These are phyloP conservation scores for Callaeas wilsoni DNA, from an alignment of 2,113 vertebrate genomes.

Conservation along the genomic window DNA sequence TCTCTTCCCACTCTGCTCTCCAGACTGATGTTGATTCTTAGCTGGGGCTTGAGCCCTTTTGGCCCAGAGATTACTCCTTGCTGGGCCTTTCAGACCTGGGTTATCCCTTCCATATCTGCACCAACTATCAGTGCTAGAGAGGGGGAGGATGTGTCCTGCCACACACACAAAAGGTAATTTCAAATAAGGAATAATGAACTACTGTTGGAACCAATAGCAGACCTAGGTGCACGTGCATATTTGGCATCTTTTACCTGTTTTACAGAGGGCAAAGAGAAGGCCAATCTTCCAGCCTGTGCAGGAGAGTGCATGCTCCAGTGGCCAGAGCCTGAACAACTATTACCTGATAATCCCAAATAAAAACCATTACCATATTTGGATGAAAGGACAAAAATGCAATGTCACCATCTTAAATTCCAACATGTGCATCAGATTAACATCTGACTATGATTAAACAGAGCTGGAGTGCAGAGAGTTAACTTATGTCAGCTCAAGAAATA, in stretches of 20 bases:
- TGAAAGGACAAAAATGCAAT: not conserved
- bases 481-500: not conserved
- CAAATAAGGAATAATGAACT: not conserved
- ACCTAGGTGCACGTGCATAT: fast-evolving
- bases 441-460: not conserved
- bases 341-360: not conserved
- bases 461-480: not conserved
- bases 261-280: not conserved
- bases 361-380: not conserved
- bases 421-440: not conserved
- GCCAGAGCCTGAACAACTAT: not conserved
- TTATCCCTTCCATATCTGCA: too few relatives aligned
- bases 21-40: too few relatives aligned
- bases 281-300: not conserved
- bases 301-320: not conserved
- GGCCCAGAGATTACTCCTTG: too few relatives aligned
- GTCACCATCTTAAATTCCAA: not conserved
- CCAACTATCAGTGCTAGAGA: too few relatives aligned
- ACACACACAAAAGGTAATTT: not conserved
- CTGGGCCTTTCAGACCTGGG: too few relatives aligned
- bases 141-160: too few relatives aligned
- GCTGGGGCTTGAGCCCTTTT: too few relatives aligned
- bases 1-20: too few relatives aligned
- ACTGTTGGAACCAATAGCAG: not conserved
- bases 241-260: not conserved